Conservation (phyloP, 92 coral and sea anemone species). For the Muricea muricata region DNA sequence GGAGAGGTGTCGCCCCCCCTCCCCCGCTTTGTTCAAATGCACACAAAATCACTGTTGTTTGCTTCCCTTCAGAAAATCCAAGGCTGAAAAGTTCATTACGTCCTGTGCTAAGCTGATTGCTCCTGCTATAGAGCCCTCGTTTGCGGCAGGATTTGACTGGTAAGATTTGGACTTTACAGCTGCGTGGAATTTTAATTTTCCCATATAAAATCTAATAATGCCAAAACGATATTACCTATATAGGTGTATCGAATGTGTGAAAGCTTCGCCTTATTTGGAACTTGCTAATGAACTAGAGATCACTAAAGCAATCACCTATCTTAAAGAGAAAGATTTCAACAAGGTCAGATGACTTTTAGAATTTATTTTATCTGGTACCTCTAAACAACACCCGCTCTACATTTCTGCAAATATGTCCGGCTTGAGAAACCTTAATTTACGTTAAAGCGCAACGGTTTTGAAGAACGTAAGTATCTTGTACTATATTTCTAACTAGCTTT, state of each 20-base stretch:
- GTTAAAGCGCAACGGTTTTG: background rate
- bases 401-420: no score
- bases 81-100: conserved; percentile 93
- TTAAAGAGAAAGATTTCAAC: conserved; percentile 91
- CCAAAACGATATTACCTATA: no score
- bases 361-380: background rate
- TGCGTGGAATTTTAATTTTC: background rate
- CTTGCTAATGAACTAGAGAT: conserved; percentile 97
- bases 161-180: background rate
- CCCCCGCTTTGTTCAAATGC: no score
- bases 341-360: conserved; percentile 62
- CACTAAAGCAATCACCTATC: conserved; percentile 95
- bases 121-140: conserved; percentile 89
- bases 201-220: background rate
- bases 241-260: conserved; percentile 98
- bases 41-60: background rate
- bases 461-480: background rate
- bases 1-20: background rate
- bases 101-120: conserved; percentile 92
- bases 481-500: background rate
- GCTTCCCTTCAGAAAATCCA: conserved; percentile 78
- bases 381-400: no score
- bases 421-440: no score
- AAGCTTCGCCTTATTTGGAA: conserved; percentile 94
- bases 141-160: conserved; percentile 99